These are phyloP conservation scores for Regulus satrapa DNA, from an alignment of 2,113 vertebrate species.

Conservation along the genomic window DNA sequence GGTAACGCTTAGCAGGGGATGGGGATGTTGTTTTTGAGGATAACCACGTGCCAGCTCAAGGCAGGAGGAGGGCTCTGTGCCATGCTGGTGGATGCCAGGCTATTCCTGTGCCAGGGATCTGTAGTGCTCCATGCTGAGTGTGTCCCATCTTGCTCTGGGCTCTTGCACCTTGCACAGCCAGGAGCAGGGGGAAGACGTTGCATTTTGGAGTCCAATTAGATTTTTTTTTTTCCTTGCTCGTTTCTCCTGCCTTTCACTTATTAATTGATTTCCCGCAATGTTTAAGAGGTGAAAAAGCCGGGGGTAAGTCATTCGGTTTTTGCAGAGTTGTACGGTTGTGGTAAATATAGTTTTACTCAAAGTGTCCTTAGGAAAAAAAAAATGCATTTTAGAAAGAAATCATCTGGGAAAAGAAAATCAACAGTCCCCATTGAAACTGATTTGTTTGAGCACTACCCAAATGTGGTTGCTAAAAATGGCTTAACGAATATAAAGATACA, in stretches of 20 bases:
- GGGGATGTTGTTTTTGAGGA: neutral
- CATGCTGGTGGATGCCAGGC: neutral
- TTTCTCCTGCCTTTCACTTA: neutral
- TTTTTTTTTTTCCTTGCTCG: fast-evolving
- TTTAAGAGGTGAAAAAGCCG: neutral
- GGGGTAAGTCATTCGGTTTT: neutral
- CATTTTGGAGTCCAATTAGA: neutral
- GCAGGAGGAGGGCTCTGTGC: neutral
- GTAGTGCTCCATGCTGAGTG: fast-evolving
- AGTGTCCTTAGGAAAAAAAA: neutral
- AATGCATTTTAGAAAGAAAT: neutral
- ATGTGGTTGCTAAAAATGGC: neutral
- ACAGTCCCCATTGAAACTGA: neutral
- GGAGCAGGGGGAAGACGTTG: neutral
- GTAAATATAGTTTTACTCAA: neutral
- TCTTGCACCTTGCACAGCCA: neutral
- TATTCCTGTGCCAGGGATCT: neutral
- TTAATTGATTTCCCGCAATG: neutral
- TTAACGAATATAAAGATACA: neutral
- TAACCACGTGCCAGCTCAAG: neutral
- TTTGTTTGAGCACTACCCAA: neutral
- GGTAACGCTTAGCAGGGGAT: neutral
- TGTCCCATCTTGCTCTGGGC: neutral
- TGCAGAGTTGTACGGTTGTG: neutral
- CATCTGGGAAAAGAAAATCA: neutral